Evolutionary conservation across 2,888 invertebrate species (phyloP).

Genomic region (Drosophila melanosoma): DNA sequence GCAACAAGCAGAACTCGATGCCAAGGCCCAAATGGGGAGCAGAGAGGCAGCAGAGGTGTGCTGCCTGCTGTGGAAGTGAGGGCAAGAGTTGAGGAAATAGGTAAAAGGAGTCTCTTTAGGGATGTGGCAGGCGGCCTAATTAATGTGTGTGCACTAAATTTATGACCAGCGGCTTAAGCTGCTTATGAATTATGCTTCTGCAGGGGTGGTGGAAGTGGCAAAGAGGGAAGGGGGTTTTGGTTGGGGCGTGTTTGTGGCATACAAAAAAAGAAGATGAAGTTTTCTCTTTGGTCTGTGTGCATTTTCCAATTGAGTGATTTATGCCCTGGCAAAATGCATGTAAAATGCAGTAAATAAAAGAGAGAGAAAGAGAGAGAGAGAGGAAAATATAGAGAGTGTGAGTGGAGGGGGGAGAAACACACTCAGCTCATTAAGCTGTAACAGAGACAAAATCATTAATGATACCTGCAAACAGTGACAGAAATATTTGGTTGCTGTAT

Average conservation of each 20-base stretch:
- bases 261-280: background rate
- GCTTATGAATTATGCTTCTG: conserved; percentile 74
- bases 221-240: background rate
- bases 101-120: conserved; percentile 40
- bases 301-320: conserved; percentile 81
- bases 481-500: background rate
- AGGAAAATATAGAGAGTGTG: too few species aligned
- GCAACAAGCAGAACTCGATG: conserved; percentile 8
- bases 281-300: conserved; percentile 37
- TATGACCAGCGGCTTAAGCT: conserved; percentile 75
- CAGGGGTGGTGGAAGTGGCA: background rate
- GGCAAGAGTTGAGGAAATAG: background rate
- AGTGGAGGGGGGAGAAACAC: background rate
- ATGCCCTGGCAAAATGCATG: conserved; percentile 73
- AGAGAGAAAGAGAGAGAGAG: background rate
- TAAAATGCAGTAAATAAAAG: background rate
- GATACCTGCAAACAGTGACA: background rate
- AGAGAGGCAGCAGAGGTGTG: background rate
- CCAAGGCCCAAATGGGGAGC: conserved; percentile 8
- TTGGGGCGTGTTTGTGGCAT: conserved; percentile 4
- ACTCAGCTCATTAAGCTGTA: conserved; percentile 37
- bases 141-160: conserved; percentile 74
- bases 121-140: conserved; percentile 62
- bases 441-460: conserved; percentile 30
- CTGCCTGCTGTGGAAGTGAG: background rate